A percentile compares a stretch with the other conserved stretches of the same genome.
Conservation (phyloP, 2,888 invertebrate genomes). For the Parochlus steinenii region DNA sequence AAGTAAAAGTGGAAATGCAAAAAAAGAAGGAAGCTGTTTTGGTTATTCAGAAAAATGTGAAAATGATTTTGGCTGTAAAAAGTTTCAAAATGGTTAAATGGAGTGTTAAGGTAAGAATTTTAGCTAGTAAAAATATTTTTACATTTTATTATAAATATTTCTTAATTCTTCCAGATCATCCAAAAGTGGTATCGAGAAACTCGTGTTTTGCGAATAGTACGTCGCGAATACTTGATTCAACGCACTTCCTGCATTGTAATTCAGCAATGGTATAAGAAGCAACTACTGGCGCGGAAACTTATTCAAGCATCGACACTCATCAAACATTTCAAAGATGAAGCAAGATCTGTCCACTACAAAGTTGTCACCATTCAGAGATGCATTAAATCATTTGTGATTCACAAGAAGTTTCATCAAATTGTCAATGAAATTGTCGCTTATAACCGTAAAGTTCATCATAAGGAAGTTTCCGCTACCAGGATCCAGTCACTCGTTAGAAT, state of each 20-base stretch:
- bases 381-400: conserved; percentile 22
- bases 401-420: conserved; percentile 28
- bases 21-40: too few species aligned
- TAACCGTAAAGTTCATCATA: conserved; percentile 14
- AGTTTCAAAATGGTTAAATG: too few species aligned
- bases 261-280: conserved; percentile 34
- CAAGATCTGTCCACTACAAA: conserved; percentile 18
- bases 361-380: conserved; percentile 16
- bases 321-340: conserved; percentile 15
- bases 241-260: conserved; percentile 30
- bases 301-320: conserved; percentile 18
- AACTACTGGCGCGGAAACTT: conserved; percentile 21
- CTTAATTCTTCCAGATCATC: conserved; percentile 19
- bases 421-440: conserved; percentile 15
- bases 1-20: conserved; percentile 25
- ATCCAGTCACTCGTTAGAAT: conserved; percentile 25
- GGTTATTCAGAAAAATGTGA: too few species aligned
- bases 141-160: too few species aligned
- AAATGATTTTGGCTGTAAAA: too few species aligned
- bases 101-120: too few species aligned
- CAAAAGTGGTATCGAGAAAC: conserved; percentile 36
- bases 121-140: too few species aligned
- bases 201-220: conserved; percentile 26
- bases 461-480: conserved; percentile 18
- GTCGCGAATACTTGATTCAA: conserved; percentile 26